Evolutionary conservation across 2,888 invertebrate genomes (phyloP).

Genomic region (Bedellia somnulentella): DNA sequence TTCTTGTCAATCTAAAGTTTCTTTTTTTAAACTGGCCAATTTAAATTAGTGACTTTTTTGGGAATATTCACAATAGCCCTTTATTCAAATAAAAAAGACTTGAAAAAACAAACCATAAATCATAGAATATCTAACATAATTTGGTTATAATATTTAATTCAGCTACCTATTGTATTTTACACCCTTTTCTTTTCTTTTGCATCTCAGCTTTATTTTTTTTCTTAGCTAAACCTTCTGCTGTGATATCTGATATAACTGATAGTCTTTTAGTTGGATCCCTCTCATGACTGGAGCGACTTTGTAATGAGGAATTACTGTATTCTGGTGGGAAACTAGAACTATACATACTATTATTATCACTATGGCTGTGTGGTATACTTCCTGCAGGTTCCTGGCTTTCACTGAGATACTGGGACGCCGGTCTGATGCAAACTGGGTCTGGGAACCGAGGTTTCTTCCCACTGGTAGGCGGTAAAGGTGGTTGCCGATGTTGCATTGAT

Average conservation of each 20-base stretch:
- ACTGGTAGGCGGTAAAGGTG: constrained; percentile 37
- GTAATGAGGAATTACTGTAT: constrained; percentile 14
- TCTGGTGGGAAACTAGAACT: constrained; percentile 36
- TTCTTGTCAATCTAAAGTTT: no score
- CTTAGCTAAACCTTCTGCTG: constrained; percentile 42
- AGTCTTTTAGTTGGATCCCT: constrained; percentile 35
- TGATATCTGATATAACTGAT: constrained; percentile 50
- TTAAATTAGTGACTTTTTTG: no score
- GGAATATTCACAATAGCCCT: no score
- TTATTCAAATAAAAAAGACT: no score
- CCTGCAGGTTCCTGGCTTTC: constrained; percentile 14
- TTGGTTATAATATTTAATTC: no score
- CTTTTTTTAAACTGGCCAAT: no score
- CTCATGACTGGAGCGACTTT: constrained; percentile 15
- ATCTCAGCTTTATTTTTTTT: constrained; percentile 39
- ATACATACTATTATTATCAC: constrained; percentile 47
- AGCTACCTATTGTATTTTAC: constrained; percentile 51
- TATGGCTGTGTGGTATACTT: constrained; percentile 36
- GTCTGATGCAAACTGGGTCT: constrained; percentile 46
- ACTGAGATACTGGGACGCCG: constrained; percentile 46
- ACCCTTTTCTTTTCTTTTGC: constrained; percentile 44
- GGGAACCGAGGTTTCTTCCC: constrained; percentile 51
- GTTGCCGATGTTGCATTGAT: constrained; percentile 34
- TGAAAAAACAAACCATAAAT: no score
- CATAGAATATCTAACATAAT: no score